Base-by-base conservation (phyloP, 2,888 invertebrate species). In the Aethes cnicana region DNA sequence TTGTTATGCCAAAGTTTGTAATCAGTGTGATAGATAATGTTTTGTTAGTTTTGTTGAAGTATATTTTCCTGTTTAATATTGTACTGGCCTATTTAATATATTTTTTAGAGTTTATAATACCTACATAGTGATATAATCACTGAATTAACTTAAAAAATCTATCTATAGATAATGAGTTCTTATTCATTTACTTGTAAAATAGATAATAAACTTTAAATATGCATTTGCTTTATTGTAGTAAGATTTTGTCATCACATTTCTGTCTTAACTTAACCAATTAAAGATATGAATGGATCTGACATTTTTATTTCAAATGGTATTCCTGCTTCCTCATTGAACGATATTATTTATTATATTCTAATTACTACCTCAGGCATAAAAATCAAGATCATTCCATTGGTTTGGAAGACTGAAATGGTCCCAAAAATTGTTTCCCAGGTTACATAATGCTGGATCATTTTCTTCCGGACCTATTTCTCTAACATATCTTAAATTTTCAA, bases 401-500 rank as follows among this genome's bases (percentile, higher is more conserved):
- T 47, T 47, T 1, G 84, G 85, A 16, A 83, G 61, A 21, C 59
- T 55, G 43, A 53, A 71, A 49, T 79, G 74, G 5, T 74, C 57
- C 86, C 86, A 87, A 60, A 84, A 83, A 4, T 44, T 53, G 4
- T 74, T 72, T 37, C 63, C 57, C 7, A 73, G 50, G 41, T 56
- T 46, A 8, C 56, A 49, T 9, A 63, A 33, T 2, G 47, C 61
- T 0, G 54, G 18, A 30, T 77, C 69, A 47, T 64, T 66, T 61
- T 87, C 86, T 11, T 77, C 71, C 0, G 21, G 47, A 2, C 52
- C 25, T 11, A 84, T 58, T 63, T 79, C 76, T 55, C 85, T 72
- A 0, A 85, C 71, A 42, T 66, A 81, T 53, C 69, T 72, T 25
- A 87, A 65, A 25, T 74, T 72, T 61, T 80, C 78, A 1, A 87